phyloP scores from a whole-genome alignment of 2,113 vertebrate species.

The Casuarius casuarius region DNA sequence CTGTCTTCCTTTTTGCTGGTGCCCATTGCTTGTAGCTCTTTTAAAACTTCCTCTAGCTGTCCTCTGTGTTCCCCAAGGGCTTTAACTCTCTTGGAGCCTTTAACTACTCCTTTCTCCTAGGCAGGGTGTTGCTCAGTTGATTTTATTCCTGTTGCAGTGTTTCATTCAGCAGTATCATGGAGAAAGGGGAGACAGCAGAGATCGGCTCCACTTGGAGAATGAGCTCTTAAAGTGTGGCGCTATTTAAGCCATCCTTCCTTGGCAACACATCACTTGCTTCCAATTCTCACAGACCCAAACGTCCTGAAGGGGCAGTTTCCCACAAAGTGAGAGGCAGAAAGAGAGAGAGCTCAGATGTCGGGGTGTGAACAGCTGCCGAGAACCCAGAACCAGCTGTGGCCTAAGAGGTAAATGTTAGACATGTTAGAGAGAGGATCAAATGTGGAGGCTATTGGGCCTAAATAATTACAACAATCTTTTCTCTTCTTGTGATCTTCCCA shows the following conservation, averaged over 20 bases:
- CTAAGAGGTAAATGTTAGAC: neutral
- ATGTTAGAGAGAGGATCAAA: neutral
- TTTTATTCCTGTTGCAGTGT: neutral
- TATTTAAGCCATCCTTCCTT: neutral
- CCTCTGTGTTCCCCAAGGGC: neutral
- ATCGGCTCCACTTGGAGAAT: neutral
- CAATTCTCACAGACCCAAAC: neutral
- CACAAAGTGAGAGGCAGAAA: neutral
- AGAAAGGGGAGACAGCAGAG: neutral
- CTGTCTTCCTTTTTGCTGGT: conserved; percentile 15
- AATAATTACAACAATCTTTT: neutral
- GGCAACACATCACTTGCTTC: neutral
- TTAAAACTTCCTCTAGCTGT: conserved; percentile 19
- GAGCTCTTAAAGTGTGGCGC: neutral
- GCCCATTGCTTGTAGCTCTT: conserved; percentile 4
- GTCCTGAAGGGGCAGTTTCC: neutral
- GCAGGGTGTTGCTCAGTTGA: neutral
- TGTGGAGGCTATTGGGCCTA: neutral
- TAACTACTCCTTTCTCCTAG: conserved; percentile 7
- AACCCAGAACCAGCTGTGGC: neutral
- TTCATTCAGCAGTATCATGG: neutral
- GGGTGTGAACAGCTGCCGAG: neutral
- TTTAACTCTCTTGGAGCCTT: neutral
- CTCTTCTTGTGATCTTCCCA: neutral
- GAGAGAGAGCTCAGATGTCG: fast-evolving